Conservation (phyloP, 2,888 invertebrate genomes). For the Timandra comae region DNA sequence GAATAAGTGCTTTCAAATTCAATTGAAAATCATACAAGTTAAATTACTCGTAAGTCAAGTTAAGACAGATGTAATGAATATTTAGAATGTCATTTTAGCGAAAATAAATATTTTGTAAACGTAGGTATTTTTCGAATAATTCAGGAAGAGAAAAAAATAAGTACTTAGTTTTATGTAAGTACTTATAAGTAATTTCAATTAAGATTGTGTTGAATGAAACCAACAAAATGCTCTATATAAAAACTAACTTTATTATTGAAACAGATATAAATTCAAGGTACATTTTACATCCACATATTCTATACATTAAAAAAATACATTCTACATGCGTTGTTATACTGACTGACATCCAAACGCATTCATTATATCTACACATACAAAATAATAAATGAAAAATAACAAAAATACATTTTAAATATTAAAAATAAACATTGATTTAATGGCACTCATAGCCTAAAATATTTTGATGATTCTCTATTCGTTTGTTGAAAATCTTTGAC, state of each 20-base stretch:
- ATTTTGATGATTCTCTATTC: constrained; percentile 30
- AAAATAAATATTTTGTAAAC: too few relatives aligned
- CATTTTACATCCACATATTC: constrained; percentile 17
- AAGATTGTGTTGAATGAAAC: too few relatives aligned
- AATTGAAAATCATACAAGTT: too few relatives aligned
- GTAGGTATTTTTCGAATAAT: too few relatives aligned
- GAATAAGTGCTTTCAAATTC: too few relatives aligned
- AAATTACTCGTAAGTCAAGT: too few relatives aligned
- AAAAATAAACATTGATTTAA: constrained; percentile 21
- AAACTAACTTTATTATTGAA: constrained; percentile 11
- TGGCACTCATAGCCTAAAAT: constrained; percentile 73
- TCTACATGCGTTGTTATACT: neutral
- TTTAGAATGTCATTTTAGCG: too few relatives aligned
- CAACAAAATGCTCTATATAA: too few relatives aligned
- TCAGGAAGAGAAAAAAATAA: too few relatives aligned
- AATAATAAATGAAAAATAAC: constrained; percentile 19
- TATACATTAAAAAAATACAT: constrained; percentile 14
- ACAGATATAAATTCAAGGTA: constrained; percentile 14
- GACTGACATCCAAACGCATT: neutral
- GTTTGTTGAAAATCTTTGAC: constrained; percentile 17
- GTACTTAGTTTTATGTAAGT: too few relatives aligned
- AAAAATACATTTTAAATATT: constrained; percentile 12
- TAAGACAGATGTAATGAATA: too few relatives aligned
- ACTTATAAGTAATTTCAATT: too few relatives aligned
- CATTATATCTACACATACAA: constrained; percentile 7